phyloP scores from a whole-genome alignment of 2,113 vertebrate species.

The Pseudopipra pipra region DNA sequence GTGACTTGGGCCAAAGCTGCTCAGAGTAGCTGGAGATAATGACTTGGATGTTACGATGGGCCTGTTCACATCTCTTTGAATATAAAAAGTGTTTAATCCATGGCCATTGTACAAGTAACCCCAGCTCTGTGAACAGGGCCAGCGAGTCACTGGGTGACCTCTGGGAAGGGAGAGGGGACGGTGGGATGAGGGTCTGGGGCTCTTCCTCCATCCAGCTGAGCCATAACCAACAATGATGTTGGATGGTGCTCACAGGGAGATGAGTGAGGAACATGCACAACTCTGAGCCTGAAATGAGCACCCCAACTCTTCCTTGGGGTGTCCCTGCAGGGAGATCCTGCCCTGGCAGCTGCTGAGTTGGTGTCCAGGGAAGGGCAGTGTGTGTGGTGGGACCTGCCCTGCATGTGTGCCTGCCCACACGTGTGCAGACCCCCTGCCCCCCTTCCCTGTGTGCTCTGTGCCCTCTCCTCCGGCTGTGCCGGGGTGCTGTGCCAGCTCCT shows the following conservation, averaged over 20 bases:
- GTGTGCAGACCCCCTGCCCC: neutral
- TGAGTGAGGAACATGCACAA: neutral
- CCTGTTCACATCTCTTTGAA: neutral
- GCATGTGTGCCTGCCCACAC: accelerated
- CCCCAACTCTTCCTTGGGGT: accelerated
- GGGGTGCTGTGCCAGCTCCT: neutral
- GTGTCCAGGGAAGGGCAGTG: neutral
- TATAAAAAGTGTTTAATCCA: accelerated
- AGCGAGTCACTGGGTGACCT: accelerated
- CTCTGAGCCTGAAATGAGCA: neutral
- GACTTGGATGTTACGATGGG: neutral
- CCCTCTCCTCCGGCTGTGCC: neutral
- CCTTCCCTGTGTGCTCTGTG: neutral
- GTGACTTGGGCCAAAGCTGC: neutral
- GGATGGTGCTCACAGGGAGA: neutral
- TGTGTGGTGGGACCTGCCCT: neutral
- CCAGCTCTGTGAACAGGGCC: accelerated
- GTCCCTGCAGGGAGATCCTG: neutral
- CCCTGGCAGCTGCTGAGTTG: neutral
- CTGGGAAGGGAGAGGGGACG: neutral
- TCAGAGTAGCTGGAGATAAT: neutral
- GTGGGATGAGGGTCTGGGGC: too few species aligned
- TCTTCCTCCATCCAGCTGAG: neutral
- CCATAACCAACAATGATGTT: accelerated
- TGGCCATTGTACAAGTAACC: accelerated